Evolutionary conservation across 1,140 invertebrate genomes (phyloP).

Genomic region (Teleogryllus occipitalis): DNA sequence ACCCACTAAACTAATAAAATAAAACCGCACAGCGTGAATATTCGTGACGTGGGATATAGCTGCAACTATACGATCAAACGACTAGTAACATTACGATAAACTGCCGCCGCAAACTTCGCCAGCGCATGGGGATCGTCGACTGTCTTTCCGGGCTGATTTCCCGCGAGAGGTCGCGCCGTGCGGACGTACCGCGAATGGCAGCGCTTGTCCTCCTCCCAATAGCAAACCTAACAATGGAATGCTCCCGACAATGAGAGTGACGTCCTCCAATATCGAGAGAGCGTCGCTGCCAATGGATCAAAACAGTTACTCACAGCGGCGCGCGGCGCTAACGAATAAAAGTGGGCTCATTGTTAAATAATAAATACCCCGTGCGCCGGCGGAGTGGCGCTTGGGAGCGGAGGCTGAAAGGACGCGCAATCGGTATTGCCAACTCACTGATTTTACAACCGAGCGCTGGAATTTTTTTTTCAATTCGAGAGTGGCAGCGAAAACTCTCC

Average conservation of each 20-base stretch:
- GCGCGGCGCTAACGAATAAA: background rate
- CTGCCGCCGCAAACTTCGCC: too few species aligned
- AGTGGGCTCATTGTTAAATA: background rate
- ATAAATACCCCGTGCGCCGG: background rate
- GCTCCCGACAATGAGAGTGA: background rate
- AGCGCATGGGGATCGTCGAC: too few species aligned
- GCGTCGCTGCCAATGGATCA: background rate
- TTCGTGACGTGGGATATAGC: too few species aligned
- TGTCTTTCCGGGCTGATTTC: background rate
- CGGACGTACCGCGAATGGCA: background rate
- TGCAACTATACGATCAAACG: too few species aligned
- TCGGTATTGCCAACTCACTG: too few species aligned
- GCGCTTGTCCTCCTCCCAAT: background rate
- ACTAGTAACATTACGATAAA: too few species aligned
- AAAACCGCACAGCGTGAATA: too few species aligned
- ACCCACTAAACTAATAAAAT: too few species aligned
- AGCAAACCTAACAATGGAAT: background rate
- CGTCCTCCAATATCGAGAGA: background rate
- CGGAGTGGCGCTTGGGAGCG: background rate
- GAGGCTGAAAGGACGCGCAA: background rate
- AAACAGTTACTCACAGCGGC: background rate
- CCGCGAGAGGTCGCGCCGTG: background rate
- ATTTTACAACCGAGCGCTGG: too few species aligned
- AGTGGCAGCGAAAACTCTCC: too few species aligned
- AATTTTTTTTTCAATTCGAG: background rate